Base-by-base conservation (phyloP, 2,113 vertebrate genomes). In the Lophotis ruficrista region DNA sequence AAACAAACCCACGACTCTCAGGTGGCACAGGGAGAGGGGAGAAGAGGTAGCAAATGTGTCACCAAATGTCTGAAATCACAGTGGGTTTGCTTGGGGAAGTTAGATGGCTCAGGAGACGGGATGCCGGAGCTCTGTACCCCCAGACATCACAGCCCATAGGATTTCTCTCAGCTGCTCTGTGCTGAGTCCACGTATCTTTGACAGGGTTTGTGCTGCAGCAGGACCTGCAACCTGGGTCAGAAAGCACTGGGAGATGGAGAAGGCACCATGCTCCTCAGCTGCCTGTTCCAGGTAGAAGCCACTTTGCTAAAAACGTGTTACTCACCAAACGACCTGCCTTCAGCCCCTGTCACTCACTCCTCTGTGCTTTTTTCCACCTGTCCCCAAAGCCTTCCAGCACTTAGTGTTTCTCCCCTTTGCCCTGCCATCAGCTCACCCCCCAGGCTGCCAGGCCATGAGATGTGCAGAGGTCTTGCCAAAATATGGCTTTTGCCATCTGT, bases 401-500 rank as follows among this genome's bases (percentile, higher is more conserved):
- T 91, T 37, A 31, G 37, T 48, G 64, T n/a, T 71, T 75, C 53
- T 93, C 81, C 87, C 81, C 85, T 90, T 88, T 88, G 94, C 70
- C 82, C 94, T 88, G 54, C 28, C 47, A 70, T 57, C 84, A 70
- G 85, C 71, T 90, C 71, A 47, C 14, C 41, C 37, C 38, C 41
- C 20, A 35, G 78, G 45, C 93, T 93, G 87, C 87, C 93, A 85
- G 84, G 82, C 37, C 7, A 65, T 50, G 72, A 87, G 62, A 47
- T 62, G 70, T 51, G 84, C 93, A 94, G 87, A 95, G 92, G 84
- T 96, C 96, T 91, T 93, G 65, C 69, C 1, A 22, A 94, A 96
- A 95, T 87, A 56, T 0, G 35, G 48, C 65, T 95, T 94, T 50
- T 94, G 66, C 94, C 95, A 96, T 96, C 95, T 97, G 96, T 79